Conservation (phyloP, 2,113 vertebrate species). For the Apeltes quadracus region DNA sequence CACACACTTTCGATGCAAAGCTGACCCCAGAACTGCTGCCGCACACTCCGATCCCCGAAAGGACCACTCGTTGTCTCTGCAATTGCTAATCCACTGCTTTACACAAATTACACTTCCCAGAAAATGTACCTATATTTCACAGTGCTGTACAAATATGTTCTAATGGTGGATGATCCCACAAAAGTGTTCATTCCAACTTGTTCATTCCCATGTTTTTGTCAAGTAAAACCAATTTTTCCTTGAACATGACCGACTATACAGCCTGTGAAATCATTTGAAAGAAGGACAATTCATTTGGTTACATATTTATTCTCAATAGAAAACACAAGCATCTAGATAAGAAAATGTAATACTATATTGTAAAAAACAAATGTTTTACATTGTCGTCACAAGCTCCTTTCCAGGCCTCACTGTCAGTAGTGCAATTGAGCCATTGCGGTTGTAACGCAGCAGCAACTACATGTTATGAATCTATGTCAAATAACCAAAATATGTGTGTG, state of each 20-base stretch:
- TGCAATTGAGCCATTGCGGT: constrained; percentile 53
- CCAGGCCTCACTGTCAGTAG: constrained; percentile 34
- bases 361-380: constrained; percentile 36
- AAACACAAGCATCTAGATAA: constrained; percentile 36
- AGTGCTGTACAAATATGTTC: neutral
- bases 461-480: neutral
- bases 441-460: constrained; percentile 26
- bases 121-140: neutral
- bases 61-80: neutral
- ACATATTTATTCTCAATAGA: constrained; percentile 55
- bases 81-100: neutral
- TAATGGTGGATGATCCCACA: neutral
- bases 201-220: neutral
- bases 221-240: neutral
- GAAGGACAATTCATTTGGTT: neutral
- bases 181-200: neutral
- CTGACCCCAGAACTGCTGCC: constrained; percentile 51
- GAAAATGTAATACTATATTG: constrained; percentile 21
- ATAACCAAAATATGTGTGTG: constrained; percentile 13
- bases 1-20: constrained; percentile 67
- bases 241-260: neutral
- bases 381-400: neutral
- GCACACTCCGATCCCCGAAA: neutral
- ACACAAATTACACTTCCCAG: neutral
- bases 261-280: constrained; percentile 1